Evolutionary conservation across 2,113 vertebrate genomes (phyloP).

Genomic region (Ceuthmochares aereus): DNA sequence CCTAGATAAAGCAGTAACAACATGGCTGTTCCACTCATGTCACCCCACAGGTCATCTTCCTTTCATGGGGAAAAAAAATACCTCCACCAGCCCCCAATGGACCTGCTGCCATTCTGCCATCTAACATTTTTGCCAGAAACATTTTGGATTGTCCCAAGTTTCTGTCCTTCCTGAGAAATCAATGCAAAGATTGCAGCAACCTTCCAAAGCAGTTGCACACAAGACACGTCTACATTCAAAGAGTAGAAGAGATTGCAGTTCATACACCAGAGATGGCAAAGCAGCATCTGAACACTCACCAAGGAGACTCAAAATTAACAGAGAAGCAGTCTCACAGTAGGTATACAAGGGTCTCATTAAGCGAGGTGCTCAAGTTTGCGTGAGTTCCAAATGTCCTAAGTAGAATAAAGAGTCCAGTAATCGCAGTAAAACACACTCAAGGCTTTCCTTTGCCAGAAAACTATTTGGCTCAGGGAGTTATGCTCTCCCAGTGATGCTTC

Average conservation of each 20-base stretch:
- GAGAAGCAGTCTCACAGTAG: background rate
- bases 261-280: background rate
- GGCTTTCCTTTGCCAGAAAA: background rate
- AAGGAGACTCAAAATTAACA: background rate
- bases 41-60: background rate
- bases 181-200: background rate
- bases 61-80: background rate
- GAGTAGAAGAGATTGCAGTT: background rate
- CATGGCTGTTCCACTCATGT: background rate
- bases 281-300: background rate
- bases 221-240: background rate
- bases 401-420: background rate
- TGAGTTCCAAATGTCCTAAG: background rate
- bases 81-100: fast-evolving
- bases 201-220: background rate
- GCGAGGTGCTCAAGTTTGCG: background rate
- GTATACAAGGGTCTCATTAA: background rate
- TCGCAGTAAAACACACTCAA: background rate
- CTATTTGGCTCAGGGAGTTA: background rate
- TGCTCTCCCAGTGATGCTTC: background rate
- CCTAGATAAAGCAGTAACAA: constrained; percentile 8
- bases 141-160: background rate
- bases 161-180: background rate
- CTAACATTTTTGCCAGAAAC: background rate
- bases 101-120: background rate